Evolutionary conservation across 2,113 vertebrate genomes (phyloP), one percentile per base, ranked within the genome.

Genomic region (Calypte anna): DNA sequence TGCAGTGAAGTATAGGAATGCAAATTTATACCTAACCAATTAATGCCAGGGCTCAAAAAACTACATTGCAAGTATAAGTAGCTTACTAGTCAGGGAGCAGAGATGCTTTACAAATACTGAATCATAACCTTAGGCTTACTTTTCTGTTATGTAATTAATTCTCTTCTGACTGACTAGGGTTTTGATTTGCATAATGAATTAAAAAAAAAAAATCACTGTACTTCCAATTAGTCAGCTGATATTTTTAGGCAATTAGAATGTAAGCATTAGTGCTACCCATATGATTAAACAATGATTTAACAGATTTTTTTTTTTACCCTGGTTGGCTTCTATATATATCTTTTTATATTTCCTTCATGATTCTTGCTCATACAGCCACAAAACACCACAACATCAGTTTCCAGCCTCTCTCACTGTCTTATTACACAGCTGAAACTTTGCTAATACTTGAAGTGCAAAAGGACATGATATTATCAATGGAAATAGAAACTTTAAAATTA

Each of bases 161-260:
- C 48, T 88, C 43, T 66, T 69, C 62, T 69, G 90, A 95, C n/a
- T 92, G 78, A 94, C 51, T 66, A 24, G 70, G 74, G 54, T 94
- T 91, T 80, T 80, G 36, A 80, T 94, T 80, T 88, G 63, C 59
- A 83, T 85, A 90, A 94, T 58, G 78, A 90, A 61, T 81, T 59
- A 68, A 91, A 91, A 94, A 76, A 86, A 91, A 93, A 93, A 94
- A 53, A 77, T 83, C 40, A 82, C 59, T 82, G 44, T 80, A 73
- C 59, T 70, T 80, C 58, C 79, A 54, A 54, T 90, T 88, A 82
- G 57, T 79, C 54, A 50, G 64, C 74, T 48, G 38, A 3, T 43
- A 83, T 86, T 94, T 91, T 95, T 86, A 93, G 43, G 51, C 48
- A 93, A 90, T 80, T 96, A 86, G 76, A 61, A 84, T 48, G 75